Evolutionary conservation across 2,888 invertebrate species (phyloP).

Genomic region (Brenthis ino): DNA sequence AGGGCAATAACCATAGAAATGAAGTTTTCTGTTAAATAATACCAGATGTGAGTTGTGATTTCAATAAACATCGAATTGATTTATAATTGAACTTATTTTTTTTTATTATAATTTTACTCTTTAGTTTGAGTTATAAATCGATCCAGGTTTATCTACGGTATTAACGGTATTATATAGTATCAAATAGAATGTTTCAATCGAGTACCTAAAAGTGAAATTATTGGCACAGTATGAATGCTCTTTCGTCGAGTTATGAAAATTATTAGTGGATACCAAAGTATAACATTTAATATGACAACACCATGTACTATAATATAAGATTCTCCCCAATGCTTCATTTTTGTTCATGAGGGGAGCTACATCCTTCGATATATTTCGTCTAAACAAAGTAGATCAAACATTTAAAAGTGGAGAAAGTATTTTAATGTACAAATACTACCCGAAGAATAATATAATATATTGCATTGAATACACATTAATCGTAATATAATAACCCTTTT

Average conservation of each 20-base stretch:
- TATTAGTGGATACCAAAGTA: too few relatives aligned
- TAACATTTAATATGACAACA: too few relatives aligned
- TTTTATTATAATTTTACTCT: neutral
- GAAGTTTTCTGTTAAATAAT: neutral
- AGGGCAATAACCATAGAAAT: neutral
- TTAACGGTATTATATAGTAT: too few relatives aligned
- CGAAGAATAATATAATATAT: constrained; percentile 5
- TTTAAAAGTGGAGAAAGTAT: neutral
- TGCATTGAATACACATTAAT: constrained; percentile 17
- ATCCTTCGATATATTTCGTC: neutral
- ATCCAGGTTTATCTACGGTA: too few relatives aligned
- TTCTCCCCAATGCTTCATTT: too few relatives aligned
- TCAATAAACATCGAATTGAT: neutral
- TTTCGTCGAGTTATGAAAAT: too few relatives aligned
- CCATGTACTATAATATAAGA: too few relatives aligned
- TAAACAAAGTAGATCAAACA: neutral
- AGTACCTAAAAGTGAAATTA: too few relatives aligned
- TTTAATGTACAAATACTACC: constrained; percentile 11
- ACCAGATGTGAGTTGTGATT: neutral
- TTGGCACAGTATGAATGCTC: too few relatives aligned
- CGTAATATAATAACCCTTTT: constrained; percentile 6
- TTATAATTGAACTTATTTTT: neutral
- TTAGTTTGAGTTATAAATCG: neutral
- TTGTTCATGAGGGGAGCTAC: neutral
- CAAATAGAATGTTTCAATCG: too few relatives aligned